phyloP scores from a whole-genome alignment of 2,797 vertebrate species.

The Heteromormyrus szaboi region DNA sequence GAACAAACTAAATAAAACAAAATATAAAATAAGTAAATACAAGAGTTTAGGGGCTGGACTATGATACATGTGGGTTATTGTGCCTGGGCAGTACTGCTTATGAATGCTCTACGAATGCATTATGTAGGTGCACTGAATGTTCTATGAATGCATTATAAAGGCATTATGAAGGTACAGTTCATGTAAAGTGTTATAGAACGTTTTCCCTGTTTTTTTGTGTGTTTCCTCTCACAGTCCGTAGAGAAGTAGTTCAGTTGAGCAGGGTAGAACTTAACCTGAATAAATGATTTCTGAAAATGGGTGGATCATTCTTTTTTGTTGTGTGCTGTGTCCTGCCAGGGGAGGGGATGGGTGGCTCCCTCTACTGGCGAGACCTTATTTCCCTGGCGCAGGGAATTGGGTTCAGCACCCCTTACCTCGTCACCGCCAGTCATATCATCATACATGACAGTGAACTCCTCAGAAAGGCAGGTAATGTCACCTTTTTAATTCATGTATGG shows the following conservation, averaged over 20 bases:
- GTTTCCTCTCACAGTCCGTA: neutral
- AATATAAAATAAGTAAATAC: no score
- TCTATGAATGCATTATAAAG: neutral
- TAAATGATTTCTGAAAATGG: neutral
- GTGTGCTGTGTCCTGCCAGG: constrained; percentile 36
- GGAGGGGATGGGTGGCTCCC: constrained; percentile 61
- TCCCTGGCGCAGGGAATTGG: constrained; percentile 52
- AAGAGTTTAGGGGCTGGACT: neutral
- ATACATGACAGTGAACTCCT: constrained; percentile 54
- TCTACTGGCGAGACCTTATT: constrained; percentile 62
- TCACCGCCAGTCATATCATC: constrained; percentile 51
- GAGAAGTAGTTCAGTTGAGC: neutral
- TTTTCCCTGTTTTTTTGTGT: neutral
- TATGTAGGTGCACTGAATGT: neutral
- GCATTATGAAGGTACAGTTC: neutral
- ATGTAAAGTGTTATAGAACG: neutral
- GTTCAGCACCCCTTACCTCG: constrained; percentile 57
- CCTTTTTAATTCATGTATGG: neutral
- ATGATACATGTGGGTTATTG: neutral
- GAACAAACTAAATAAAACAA: no score
- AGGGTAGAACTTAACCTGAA: neutral
- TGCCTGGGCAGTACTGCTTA: neutral
- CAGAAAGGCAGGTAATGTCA: constrained; percentile 53
- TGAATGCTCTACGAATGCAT: neutral
- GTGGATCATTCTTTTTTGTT: neutral